Percentiles rank a stretch among this genome's conserved stretches.
Conservation (phyloP, 2,113 vertebrate species). For the Tiliqua scincoides region DNA sequence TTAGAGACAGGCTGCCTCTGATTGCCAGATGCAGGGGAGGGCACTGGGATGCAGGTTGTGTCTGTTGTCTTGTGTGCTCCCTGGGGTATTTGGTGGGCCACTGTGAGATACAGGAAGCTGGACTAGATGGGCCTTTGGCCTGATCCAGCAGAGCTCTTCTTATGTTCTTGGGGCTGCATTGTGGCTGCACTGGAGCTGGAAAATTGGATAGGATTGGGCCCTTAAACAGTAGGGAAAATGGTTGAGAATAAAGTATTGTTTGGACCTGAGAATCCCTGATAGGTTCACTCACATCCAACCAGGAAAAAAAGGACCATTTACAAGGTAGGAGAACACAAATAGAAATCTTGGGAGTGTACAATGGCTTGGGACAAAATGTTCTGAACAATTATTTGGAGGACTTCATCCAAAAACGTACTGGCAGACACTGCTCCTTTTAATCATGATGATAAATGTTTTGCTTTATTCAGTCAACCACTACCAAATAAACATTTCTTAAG, state of each 20-base stretch:
- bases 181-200: no score
- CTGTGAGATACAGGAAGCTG: no score
- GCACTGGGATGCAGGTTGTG: no score
- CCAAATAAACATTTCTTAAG: not conserved
- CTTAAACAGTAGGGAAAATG: not conserved
- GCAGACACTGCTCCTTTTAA: constrained; percentile 26
- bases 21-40: no score
- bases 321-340: not conserved
- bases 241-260: not conserved
- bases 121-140: no score
- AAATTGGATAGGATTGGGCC: no score
- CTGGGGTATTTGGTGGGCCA: no score
- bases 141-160: no score
- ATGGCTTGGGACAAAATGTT: constrained; percentile 21
- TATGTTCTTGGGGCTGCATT: no score
- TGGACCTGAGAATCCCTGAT: not conserved
- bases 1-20: no score
- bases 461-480: not conserved
- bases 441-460: not conserved
- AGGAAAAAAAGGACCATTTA: not conserved
- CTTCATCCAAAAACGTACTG: constrained; percentile 6
- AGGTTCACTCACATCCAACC: not conserved
- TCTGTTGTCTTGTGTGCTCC: no score
- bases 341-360: not conserved
- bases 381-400: constrained; percentile 10